Evolutionary conservation across 2,113 vertebrate genomes (phyloP).

Genomic region (Pontoporia blainvillei): DNA sequence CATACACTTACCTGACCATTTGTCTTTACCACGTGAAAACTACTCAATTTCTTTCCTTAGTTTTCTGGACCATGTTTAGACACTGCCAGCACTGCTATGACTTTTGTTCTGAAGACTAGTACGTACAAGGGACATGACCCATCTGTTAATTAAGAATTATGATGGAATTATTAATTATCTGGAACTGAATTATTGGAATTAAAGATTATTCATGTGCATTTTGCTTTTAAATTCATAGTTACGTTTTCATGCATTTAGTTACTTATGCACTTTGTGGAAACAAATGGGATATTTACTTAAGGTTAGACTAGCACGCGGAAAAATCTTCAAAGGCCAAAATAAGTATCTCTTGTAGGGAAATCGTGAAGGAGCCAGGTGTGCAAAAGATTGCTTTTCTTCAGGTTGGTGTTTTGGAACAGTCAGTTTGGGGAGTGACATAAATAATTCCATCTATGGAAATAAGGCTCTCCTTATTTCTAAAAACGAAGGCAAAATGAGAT

Average conservation of each 20-base stretch:
- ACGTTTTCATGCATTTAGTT: constrained; percentile 28
- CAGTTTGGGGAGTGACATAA: neutral
- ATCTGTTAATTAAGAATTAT: neutral
- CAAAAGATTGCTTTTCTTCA: neutral
- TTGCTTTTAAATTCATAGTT: neutral
- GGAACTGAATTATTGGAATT: neutral
- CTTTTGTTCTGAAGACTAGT: neutral
- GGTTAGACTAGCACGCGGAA: neutral
- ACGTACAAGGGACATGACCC: accelerated
- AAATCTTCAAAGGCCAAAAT: constrained; percentile 36
- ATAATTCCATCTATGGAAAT: neutral
- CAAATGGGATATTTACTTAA: constrained; percentile 24
- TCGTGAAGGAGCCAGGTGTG: neutral
- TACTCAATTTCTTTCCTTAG: neutral
- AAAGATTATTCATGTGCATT: neutral
- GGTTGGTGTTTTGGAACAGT: neutral
- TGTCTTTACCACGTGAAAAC: neutral
- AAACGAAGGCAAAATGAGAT: neutral
- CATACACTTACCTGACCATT: neutral
- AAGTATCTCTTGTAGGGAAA: constrained; percentile 35
- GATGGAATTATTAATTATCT: neutral
- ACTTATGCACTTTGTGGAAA: constrained; percentile 11
- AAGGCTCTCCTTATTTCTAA: no score
- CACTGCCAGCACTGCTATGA: neutral
- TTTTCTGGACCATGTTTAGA: neutral